Evolutionary conservation across 2,113 vertebrate genomes (phyloP).

Genomic region (Platysternon megacephalum): DNA sequence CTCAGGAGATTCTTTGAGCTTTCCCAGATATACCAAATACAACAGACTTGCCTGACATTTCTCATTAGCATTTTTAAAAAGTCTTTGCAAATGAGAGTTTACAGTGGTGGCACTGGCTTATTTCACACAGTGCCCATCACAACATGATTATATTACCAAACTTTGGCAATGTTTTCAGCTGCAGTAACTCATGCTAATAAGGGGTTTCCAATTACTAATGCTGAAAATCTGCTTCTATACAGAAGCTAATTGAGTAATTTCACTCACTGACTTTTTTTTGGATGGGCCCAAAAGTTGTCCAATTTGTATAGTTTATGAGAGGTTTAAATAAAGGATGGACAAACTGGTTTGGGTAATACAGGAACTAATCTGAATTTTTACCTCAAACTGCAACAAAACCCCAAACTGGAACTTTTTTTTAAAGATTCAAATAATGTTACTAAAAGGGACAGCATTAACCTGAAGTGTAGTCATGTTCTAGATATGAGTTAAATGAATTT

Average conservation of each 20-base stretch:
- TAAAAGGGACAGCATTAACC: background rate
- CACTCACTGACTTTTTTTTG: slow-evolving; percentile 7
- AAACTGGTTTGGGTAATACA: background rate
- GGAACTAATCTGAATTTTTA: slow-evolving; percentile 5
- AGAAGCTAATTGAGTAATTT: slow-evolving; percentile 57
- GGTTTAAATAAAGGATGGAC: background rate
- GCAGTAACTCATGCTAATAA: slow-evolving; percentile 52
- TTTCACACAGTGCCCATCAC: slow-evolving; percentile 22
- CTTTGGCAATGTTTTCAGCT: slow-evolving; percentile 62
- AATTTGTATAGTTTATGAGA: slow-evolving; percentile 31
- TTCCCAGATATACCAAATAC: slow-evolving; percentile 57
- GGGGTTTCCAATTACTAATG: slow-evolving; percentile 66
- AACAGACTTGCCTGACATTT: slow-evolving; percentile 3
- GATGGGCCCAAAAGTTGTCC: background rate
- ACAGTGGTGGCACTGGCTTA: slow-evolving; percentile 48
- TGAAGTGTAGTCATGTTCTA: background rate
- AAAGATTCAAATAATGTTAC: background rate
- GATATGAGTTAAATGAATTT: slow-evolving; percentile 16
- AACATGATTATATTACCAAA: slow-evolving; percentile 56
- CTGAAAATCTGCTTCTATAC: slow-evolving; percentile 49
- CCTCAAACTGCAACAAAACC: background rate
- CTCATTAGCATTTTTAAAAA: slow-evolving; percentile 54
- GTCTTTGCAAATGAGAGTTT: slow-evolving; percentile 54
- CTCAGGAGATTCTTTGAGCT: slow-evolving; percentile 38
- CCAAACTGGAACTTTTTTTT: accelerated